Conservation (phyloP, 2,888 invertebrate genomes). For the Tachina grossa region DNA sequence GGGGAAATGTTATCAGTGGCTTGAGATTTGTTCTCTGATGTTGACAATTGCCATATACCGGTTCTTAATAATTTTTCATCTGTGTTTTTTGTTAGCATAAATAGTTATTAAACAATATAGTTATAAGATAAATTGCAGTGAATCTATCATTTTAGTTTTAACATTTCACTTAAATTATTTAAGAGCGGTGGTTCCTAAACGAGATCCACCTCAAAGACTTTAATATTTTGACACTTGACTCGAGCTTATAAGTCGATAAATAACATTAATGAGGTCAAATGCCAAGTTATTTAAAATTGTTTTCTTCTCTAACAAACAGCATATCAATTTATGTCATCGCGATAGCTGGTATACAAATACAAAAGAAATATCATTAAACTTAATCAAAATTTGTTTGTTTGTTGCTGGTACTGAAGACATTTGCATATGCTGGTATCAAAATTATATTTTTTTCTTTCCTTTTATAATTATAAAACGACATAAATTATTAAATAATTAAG, state of each 20-base stretch:
- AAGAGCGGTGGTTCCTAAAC: neutral
- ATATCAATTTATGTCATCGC: constrained; percentile 55
- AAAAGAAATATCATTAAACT: constrained; percentile 39
- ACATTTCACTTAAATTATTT: neutral
- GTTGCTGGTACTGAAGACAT: constrained; percentile 1
- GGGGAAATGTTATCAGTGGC: constrained; percentile 8
- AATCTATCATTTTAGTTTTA: neutral
- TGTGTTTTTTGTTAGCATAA: constrained; percentile 4
- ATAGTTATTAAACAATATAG: neutral
- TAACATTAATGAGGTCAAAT: constrained; percentile 20
- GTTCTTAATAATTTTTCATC: neutral
- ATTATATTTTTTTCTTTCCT: neutral
- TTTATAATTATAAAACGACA: constrained; percentile 28
- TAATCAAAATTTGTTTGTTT: constrained; percentile 24
- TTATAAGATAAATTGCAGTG: neutral
- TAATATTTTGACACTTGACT: neutral
- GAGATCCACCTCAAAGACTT: constrained; percentile 2
- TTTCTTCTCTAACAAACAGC: constrained; percentile 6
- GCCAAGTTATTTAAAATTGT: neutral
- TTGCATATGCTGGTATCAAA: neutral
- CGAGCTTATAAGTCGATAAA: neutral
- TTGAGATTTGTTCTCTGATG: neutral
- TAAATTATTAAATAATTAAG: constrained; percentile 60
- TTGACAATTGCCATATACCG: neutral
- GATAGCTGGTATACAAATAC: constrained; percentile 11